Conservation (phyloP, 2,797 vertebrate genomes). For the Myripristis jacobus region DNA sequence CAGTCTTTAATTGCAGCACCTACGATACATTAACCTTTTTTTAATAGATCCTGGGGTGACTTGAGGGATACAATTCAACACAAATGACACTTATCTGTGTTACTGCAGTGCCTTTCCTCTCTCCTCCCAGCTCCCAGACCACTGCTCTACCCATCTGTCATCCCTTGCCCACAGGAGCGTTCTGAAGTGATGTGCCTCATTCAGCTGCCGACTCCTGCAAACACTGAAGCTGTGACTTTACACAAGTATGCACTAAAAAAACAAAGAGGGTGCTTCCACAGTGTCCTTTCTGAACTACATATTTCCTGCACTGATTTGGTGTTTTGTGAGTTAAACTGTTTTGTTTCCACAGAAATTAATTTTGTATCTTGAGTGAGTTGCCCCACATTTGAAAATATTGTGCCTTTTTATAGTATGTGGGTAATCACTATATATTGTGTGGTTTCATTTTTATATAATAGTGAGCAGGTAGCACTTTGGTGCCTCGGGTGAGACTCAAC, state of each 20-base stretch:
- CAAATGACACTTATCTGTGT: not conserved
- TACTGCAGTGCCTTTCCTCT: slow-evolving; percentile 27
- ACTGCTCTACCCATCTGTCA: slow-evolving; percentile 82
- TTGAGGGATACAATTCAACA: slow-evolving; percentile 5
- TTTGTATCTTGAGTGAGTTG: not conserved
- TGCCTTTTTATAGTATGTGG: not conserved
- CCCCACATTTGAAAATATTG: not conserved
- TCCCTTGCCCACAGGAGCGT: slow-evolving; percentile 86
- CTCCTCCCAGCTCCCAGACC: slow-evolving; percentile 84
- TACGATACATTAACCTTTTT: slow-evolving; percentile 1
- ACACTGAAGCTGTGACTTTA: slow-evolving; percentile 8
- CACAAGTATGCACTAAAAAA: slow-evolving; percentile 33
- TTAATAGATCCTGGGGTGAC: not conserved
- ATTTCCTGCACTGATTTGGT: slow-evolving; percentile 3
- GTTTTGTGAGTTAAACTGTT: not conserved
- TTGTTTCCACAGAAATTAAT: not conserved
- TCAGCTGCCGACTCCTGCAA: slow-evolving; percentile 43
- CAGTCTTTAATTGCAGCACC: slow-evolving; percentile 2
- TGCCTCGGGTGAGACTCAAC: not conserved
- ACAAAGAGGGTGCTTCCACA: not conserved
- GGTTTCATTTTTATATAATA: too few relatives aligned
- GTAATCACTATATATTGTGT: not conserved
- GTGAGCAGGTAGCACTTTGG: too few relatives aligned
- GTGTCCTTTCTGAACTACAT: slow-evolving; percentile 2
- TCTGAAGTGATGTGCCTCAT: slow-evolving; percentile 70